Evolutionary conservation across 2,888 invertebrate species (phyloP), one percentile per base, ranked within the genome.

Genomic region (Cephalotes varians): DNA sequence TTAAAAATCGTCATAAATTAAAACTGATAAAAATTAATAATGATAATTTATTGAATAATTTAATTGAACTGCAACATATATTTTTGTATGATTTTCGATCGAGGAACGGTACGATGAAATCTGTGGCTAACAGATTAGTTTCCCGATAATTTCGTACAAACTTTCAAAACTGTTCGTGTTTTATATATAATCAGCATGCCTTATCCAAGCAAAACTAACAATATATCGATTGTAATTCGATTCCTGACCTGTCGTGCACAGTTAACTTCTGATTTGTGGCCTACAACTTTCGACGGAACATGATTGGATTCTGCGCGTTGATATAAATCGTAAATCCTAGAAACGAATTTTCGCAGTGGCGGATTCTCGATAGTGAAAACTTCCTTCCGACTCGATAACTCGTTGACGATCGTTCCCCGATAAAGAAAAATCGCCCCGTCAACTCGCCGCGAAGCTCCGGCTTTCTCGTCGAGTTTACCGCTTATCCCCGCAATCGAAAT

Each of bases 191-290:
- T 44, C 34, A 40, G n/a, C 12, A 37, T 58, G 21, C 44, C 18
- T n/a, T 18, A 56, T 77, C 37, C 21, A 37, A n/a, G 21, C 21
- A 6, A 5, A 71, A 47, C 12, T 47, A 58, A 58, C 25, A 44
- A 4, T 25, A n/a, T 34, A 54, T 56, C 71, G 44, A 79, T 79
- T 71, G 71, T 79, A 71, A 79, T 79, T 71, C 71, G 71, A 71
- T 76, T 67, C 1, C 44, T 74, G 62, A 25, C 44, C 44, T 79
- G 71, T 79, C 77, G 31, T 34, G 44, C 77, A 31, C 77, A 71
- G 71, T 77, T 77, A 77, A 77, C 77, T 77, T 71, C 77, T 79
- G 77, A 79, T 79, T 79, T 79, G 77, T 79, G 71, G 77, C 56
- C 71, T 71, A 44, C 77, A 71, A 79, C 71, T 79, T 79, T 71